phyloP scores from a whole-genome alignment of 1,140 invertebrate species.

The Ceratina japonica region DNA sequence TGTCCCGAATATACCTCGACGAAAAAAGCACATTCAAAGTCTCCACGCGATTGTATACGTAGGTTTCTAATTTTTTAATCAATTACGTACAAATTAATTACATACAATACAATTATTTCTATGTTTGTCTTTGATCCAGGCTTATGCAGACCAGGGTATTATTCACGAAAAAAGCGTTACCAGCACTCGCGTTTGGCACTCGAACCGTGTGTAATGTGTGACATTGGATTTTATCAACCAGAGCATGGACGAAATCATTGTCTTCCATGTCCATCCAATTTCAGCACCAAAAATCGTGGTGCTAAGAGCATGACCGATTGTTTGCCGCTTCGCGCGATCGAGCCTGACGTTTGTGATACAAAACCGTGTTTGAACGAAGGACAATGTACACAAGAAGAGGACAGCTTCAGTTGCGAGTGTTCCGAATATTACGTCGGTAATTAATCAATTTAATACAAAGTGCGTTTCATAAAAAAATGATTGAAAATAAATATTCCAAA shows the following conservation, averaged over 20 bases:
- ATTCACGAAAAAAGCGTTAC: constrained; percentile 64
- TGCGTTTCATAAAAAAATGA: background rate
- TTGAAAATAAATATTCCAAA: background rate
- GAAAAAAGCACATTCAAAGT: constrained; percentile 80
- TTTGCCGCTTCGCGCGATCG: constrained; percentile 67
- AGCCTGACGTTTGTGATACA: constrained; percentile 67
- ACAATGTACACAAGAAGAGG: constrained; percentile 69
- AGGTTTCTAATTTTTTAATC: constrained; percentile 45
- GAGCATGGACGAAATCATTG: constrained; percentile 81
- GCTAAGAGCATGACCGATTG: constrained; percentile 78
- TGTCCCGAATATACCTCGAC: constrained; percentile 84
- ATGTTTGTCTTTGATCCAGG: constrained; percentile 49
- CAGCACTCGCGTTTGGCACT: constrained; percentile 45
- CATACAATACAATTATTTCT: background rate
- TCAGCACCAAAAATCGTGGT: constrained; percentile 80
- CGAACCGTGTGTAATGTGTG: constrained; percentile 82
- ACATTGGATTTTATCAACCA: constrained; percentile 82
- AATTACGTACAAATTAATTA: background rate
- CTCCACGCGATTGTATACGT: constrained; percentile 82
- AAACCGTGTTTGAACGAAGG: constrained; percentile 75
- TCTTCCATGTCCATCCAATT: constrained; percentile 79
- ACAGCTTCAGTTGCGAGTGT: constrained; percentile 76
- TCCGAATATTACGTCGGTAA: constrained; percentile 72
- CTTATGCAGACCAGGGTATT: constrained; percentile 69
- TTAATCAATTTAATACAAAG: background rate